A percentile compares a stretch with the other conserved stretches of the same genome.
Conservation (phyloP, 2,888 invertebrate genomes). For the Allolobophora icterica region DNA sequence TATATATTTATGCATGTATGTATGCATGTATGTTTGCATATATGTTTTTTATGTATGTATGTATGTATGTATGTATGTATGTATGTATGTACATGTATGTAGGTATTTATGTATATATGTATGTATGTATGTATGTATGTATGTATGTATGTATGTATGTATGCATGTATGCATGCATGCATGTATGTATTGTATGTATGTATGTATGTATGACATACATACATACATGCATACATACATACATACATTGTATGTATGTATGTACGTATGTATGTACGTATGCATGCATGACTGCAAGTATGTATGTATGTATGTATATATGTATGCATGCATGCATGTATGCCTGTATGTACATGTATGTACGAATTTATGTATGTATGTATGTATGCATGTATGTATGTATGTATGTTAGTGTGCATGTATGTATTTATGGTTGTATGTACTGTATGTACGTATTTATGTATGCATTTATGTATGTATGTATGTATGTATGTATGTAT, state of each 20-base stretch:
- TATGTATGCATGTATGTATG: not conserved
- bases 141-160: not conserved
- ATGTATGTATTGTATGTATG: too few relatives aligned
- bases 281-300: too few relatives aligned
- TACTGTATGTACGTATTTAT: not conserved
- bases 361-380: not conserved
- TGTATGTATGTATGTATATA: not conserved
- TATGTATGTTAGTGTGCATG: too few relatives aligned
- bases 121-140: not conserved
- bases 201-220: too few relatives aligned
- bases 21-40: conserved; percentile 1
- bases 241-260: too few relatives aligned
- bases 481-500: not conserved
- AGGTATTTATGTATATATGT: too few relatives aligned
- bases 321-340: not conserved
- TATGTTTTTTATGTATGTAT: not conserved
- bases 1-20: conserved; percentile 10
- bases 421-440: too few relatives aligned
- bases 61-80: not conserved
- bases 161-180: not conserved
- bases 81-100: not conserved
- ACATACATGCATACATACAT: too few relatives aligned
- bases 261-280: not conserved
- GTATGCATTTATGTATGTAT: not conserved
- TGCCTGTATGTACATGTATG: not conserved